Evolutionary conservation across 30 jellyfish, hydroid and myxozoan genomes (phyloP).

Genomic region (Sanderia malayensis): DNA sequence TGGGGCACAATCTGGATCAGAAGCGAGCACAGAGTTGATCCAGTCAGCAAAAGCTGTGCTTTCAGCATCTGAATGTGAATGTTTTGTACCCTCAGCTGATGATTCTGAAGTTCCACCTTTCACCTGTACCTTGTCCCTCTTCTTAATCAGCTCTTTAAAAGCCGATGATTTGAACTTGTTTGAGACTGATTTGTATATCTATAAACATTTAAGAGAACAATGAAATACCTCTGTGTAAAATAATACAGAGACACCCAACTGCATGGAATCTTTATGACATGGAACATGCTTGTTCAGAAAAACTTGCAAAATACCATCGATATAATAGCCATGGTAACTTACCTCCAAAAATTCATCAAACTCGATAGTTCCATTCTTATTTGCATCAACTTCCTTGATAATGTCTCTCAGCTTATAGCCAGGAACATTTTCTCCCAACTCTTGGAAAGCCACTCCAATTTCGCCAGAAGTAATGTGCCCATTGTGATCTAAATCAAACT

Average conservation of each 20-base stretch:
- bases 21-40: slow-evolving; percentile 81
- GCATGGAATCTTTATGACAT: too few relatives aligned
- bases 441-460: slow-evolving; percentile 78
- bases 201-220: neutral
- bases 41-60: slow-evolving; percentile 91
- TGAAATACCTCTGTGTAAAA: too few relatives aligned
- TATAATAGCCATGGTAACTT: too few relatives aligned
- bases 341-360: slow-evolving; percentile 94
- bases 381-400: slow-evolving; percentile 75
- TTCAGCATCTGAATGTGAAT: slow-evolving; percentile 88
- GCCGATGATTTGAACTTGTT: slow-evolving; percentile 35
- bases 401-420: slow-evolving; percentile 96
- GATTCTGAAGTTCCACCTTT: slow-evolving; percentile 95
- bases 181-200: slow-evolving; percentile 56
- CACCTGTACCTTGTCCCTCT: slow-evolving; percentile 74
- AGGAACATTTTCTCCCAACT: slow-evolving; percentile 92
- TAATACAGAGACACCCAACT: too few relatives aligned
- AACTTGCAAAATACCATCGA: too few relatives aligned
- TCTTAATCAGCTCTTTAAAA: slow-evolving; percentile 65
- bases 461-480: slow-evolving; percentile 95
- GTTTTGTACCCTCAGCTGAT: slow-evolving; percentile 98
- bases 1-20: slow-evolving; percentile 72
- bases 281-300: too few relatives aligned
- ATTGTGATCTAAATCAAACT: slow-evolving; percentile 88
- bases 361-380: slow-evolving; percentile 90